Percentiles rank a stretch among this genome's conserved stretches.
Evolutionary conservation across 2,113 vertebrate species (phyloP).

Genomic region (Azemiops feae): DNA sequence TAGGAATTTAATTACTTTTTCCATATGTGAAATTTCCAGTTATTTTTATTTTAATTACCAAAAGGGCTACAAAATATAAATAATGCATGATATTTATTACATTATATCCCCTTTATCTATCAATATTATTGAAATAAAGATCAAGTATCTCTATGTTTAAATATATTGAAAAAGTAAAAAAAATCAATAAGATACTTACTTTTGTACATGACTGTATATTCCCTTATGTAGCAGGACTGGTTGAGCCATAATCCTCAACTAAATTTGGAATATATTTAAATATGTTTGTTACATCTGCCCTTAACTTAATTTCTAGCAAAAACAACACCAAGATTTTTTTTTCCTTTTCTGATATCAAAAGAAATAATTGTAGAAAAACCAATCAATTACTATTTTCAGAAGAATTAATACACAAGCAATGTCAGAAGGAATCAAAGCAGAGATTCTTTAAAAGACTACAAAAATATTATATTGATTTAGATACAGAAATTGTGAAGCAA

Average conservation of each 20-base stretch:
- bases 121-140: not conserved
- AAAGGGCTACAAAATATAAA: not conserved
- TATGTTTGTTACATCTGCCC: not conserved
- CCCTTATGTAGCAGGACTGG: not conserved
- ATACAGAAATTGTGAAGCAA: not conserved
- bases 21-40: not conserved
- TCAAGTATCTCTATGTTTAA: not conserved
- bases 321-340: not conserved
- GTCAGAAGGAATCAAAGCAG: not conserved
- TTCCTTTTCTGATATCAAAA: not conserved
- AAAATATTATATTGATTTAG: not conserved
- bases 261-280: not conserved
- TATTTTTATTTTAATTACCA: not conserved
- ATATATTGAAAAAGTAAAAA: not conserved
- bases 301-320: not conserved
- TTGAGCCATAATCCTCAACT: not conserved
- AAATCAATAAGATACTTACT: not conserved
- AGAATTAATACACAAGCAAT: not conserved
- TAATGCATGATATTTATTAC: not conserved
- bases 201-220: not conserved
- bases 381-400: not conserved
- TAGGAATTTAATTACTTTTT: not conserved
- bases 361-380: not conserved
- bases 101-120: not conserved
- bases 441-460: not conserved